Conservation (phyloP, 1,140 invertebrate genomes). For the Leucophenga varia region DNA sequence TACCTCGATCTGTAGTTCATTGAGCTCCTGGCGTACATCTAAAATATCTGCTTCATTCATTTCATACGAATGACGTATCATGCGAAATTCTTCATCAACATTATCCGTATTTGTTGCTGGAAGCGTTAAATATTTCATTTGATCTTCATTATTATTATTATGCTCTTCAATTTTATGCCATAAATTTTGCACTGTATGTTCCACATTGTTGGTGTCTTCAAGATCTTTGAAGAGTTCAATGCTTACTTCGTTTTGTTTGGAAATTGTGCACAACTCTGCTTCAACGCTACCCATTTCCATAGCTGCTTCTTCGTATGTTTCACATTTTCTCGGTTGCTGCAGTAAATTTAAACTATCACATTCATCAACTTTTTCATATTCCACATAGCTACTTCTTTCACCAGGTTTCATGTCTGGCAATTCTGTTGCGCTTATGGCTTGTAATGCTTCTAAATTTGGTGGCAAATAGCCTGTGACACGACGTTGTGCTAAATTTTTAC, state of each 20-base stretch:
- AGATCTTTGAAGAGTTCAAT: slow-evolving; percentile 7
- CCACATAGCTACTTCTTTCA: slow-evolving; percentile 25
- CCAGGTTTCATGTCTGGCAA: too few relatives aligned
- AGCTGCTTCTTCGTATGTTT: background rate
- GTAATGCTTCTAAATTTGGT: too few relatives aligned
- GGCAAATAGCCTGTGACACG: too few relatives aligned
- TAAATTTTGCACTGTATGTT: background rate
- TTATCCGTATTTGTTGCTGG: slow-evolving; percentile 10
- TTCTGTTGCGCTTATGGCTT: too few relatives aligned
- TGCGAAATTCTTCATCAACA: slow-evolving; percentile 30
- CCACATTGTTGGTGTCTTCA: background rate
- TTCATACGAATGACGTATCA: slow-evolving; percentile 36
- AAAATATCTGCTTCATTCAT: slow-evolving; percentile 44
- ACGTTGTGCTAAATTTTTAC: too few relatives aligned
- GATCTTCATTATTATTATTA: too few relatives aligned
- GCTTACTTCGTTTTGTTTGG: too few relatives aligned
- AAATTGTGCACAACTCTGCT: too few relatives aligned
- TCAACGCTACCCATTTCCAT: background rate
- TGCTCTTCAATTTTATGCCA: slow-evolving; percentile 22
- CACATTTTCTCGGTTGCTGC: background rate
- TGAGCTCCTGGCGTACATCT: slow-evolving; percentile 23
- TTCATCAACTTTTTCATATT: slow-evolving; percentile 38
- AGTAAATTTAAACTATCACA: background rate
- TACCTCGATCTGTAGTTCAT: slow-evolving; percentile 10
- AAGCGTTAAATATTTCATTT: too few relatives aligned